Conservation (phyloP, 64 coral and sea anemone species). For the Montipora capricornis region DNA sequence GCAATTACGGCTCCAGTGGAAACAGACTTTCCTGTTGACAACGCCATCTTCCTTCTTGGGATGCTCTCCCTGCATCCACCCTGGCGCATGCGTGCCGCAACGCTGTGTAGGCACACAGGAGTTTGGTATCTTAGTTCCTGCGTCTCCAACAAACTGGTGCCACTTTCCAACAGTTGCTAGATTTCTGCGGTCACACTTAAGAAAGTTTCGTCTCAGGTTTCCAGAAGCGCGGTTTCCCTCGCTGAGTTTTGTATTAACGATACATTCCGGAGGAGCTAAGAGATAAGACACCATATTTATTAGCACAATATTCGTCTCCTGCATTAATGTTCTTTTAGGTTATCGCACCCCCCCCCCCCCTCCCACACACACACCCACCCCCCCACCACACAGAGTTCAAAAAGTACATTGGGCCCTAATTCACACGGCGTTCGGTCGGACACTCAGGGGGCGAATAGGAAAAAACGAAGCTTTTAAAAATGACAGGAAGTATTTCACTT, state of each 20-base stretch:
- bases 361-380: too few relatives aligned
- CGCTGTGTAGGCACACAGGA: constrained; percentile 52
- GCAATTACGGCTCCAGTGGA: constrained; percentile 39
- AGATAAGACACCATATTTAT: not conserved
- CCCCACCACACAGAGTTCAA: too few relatives aligned
- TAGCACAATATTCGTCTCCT: too few relatives aligned
- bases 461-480: too few relatives aligned
- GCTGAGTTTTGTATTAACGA: constrained; percentile 21
- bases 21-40: constrained; percentile 22
- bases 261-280: constrained; percentile 22
- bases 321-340: too few relatives aligned
- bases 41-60: constrained; percentile 31
- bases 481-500: too few relatives aligned
- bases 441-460: too few relatives aligned
- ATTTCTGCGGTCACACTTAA: constrained; percentile 8
- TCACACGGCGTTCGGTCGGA: too few relatives aligned
- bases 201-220: not conserved
- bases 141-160: constrained; percentile 54
- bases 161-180: constrained; percentile 32
- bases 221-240: constrained; percentile 33
- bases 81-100: constrained; percentile 58
- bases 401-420: too few relatives aligned
- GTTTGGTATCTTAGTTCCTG: constrained; percentile 62
- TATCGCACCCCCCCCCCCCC: too few relatives aligned
- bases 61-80: constrained; percentile 62